Evolutionary conservation across 2,113 vertebrate genomes (phyloP).

Genomic region (Atrichornis clamosus): DNA sequence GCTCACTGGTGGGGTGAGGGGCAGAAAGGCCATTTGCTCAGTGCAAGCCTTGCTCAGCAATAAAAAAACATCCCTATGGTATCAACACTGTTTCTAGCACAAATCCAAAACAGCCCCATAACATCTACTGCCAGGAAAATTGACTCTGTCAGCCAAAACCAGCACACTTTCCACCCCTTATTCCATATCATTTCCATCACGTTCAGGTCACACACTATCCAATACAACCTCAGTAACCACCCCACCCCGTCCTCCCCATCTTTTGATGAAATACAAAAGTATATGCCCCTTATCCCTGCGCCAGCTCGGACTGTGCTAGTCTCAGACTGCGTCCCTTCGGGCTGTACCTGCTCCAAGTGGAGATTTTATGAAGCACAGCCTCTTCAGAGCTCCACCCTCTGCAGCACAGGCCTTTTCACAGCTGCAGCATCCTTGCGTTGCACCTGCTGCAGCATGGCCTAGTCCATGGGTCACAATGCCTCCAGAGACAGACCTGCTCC

Average conservation of each 20-base stretch:
- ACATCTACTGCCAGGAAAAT: neutral
- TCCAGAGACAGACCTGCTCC: neutral
- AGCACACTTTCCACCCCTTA: neutral
- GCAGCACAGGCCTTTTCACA: neutral
- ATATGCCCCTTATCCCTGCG: neutral
- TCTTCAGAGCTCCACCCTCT: neutral
- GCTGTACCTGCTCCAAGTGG: neutral
- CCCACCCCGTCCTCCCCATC: accelerated
- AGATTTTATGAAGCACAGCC: neutral
- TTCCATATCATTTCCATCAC: neutral
- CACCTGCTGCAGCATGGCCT: neutral
- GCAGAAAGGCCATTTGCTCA: neutral
- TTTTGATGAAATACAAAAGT: neutral
- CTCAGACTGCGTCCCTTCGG: neutral
- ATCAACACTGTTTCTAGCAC: neutral
- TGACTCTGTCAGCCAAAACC: neutral
- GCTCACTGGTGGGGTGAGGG: neutral
- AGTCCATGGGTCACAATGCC: too few relatives aligned
- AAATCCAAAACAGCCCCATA: neutral
- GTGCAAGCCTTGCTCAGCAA: neutral
- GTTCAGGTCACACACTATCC: neutral
- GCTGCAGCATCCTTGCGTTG: neutral
- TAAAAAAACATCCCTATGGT: neutral
- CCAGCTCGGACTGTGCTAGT: neutral
- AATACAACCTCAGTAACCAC: neutral